phyloP scores from a whole-genome alignment of 1,140 invertebrate genomes.

The Paraescarpia echinospica region DNA sequence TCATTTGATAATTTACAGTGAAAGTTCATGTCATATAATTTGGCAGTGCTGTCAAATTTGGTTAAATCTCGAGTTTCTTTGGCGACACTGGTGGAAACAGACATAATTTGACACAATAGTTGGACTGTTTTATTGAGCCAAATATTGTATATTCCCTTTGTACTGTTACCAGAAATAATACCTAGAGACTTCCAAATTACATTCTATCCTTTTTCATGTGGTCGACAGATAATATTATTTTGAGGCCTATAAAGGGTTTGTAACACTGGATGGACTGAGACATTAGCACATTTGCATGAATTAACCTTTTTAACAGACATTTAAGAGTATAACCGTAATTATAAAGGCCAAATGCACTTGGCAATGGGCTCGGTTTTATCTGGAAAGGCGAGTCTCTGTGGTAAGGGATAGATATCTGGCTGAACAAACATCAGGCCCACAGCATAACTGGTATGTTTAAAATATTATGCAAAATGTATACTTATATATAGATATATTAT shows the following conservation, averaged over 20 bases:
- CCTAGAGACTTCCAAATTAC: neutral
- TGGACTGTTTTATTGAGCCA: neutral
- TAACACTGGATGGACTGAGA: neutral
- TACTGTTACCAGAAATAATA: neutral
- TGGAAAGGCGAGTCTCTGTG: neutral
- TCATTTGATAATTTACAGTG: neutral
- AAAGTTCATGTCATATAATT: neutral
- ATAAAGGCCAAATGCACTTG: neutral
- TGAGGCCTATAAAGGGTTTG: neutral
- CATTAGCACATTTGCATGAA: neutral
- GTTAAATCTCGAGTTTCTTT: neutral
- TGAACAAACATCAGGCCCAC: neutral
- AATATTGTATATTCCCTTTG: neutral
- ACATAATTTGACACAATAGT: neutral
- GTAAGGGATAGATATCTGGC: neutral
- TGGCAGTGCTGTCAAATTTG: neutral
- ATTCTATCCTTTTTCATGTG: neutral
- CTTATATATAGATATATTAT: neutral
- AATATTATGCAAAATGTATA: constrained; percentile 7
- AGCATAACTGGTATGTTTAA: neutral
- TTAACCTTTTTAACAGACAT: neutral
- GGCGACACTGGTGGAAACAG: neutral
- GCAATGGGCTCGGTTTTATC: neutral
- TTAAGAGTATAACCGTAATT: neutral
- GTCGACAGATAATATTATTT: neutral